Percentiles rank a stretch among this genome's conserved stretches.
These are phyloP conservation scores for Cebidichthys violaceus DNA, from an alignment of 2,113 vertebrate species.

Conservation along the genomic window DNA sequence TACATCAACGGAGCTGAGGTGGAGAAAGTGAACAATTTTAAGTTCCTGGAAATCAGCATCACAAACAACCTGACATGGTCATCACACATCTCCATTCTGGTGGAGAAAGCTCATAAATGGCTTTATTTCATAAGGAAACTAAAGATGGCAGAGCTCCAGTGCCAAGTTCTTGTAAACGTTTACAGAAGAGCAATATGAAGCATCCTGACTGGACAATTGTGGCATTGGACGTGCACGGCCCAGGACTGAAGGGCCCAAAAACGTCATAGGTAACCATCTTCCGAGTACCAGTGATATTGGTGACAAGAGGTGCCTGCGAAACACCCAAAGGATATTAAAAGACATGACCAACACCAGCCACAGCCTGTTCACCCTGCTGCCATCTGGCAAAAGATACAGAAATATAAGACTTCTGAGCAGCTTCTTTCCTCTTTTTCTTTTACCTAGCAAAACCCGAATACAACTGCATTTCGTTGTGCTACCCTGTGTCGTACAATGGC, in stretches of 20 bases:
- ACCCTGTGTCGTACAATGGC: neutral
- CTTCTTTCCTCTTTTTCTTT: neutral
- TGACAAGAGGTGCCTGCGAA: neutral
- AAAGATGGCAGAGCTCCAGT: neutral
- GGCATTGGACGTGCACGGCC: neutral
- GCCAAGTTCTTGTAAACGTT: neutral
- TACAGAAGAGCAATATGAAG: neutral
- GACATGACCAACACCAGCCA: neutral
- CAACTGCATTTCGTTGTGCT: neutral
- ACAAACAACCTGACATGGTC: neutral
- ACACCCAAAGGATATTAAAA: neutral
- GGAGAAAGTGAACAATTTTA: neutral
- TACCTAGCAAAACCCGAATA: too few relatives aligned
- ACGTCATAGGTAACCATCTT: neutral
- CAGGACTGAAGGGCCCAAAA: neutral
- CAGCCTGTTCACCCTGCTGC: neutral
- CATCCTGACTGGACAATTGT: neutral
- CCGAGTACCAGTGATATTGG: neutral
- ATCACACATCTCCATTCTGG: neutral
- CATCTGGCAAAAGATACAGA: neutral
- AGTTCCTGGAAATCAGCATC: neutral
- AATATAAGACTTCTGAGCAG: neutral
- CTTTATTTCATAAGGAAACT: neutral
- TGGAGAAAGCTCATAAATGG: too few relatives aligned
- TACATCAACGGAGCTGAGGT: neutral